Conservation (phyloP, 1,140 invertebrate species). For the Rhynchophorus ferrugineus region DNA sequence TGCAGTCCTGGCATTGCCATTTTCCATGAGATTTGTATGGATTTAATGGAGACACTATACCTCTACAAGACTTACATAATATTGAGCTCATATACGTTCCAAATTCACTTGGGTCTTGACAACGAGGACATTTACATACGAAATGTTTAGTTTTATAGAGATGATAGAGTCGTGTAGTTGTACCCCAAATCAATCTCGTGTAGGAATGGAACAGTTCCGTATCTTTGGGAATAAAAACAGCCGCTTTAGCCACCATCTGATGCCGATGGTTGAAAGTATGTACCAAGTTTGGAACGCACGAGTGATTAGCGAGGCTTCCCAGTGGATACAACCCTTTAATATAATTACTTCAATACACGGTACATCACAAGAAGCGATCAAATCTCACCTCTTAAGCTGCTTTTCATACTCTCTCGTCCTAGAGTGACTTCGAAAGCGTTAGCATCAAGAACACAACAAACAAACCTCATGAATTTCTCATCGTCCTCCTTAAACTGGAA, state of each 20-base stretch:
- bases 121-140: conserved; percentile 52
- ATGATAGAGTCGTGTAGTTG: conserved; percentile 54
- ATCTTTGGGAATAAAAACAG: conserved; percentile 53
- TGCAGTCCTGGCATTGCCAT: conserved; percentile 47
- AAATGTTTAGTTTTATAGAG: conserved; percentile 68
- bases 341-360: background rate
- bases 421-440: conserved; percentile 64
- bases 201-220: conserved; percentile 67
- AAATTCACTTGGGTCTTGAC: conserved; percentile 58
- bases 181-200: conserved; percentile 65
- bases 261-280: conserved; percentile 53
- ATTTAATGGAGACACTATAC: conserved; percentile 42
- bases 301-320: conserved; percentile 65
- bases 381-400: conserved; percentile 47
- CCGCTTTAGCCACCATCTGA: conserved; percentile 55
- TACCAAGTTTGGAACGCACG: conserved; percentile 65
- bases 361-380: background rate
- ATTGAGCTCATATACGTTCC: conserved; percentile 40
- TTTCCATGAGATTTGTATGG: conserved; percentile 39
- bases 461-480: conserved; percentile 51
- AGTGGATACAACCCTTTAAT: conserved; percentile 56
- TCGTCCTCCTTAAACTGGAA: conserved; percentile 50
- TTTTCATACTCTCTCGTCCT: conserved; percentile 39
- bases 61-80: conserved; percentile 44
- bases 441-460: conserved; percentile 59